Conservation (phyloP, 2,888 invertebrate species). For the Brachyopa scutellaris region DNA sequence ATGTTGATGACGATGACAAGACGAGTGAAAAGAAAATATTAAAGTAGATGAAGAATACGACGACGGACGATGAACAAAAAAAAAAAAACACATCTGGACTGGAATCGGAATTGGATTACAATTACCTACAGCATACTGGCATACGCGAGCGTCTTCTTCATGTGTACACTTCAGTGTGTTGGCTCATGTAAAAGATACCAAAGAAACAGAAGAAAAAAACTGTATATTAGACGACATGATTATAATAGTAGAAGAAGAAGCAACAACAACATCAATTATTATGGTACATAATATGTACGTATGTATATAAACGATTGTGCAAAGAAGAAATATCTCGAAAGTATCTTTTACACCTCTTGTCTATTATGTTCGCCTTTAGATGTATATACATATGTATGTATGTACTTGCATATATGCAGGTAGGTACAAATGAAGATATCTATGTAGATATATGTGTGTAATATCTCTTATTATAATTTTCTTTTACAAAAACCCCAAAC, state of each 20-base stretch:
- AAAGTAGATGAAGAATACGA: constrained; percentile 10
- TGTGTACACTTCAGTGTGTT: constrained; percentile 39
- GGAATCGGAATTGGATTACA: constrained; percentile 64
- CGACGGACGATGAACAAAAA: constrained; percentile 23
- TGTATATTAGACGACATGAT: constrained; percentile 68
- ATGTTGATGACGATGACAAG: constrained; percentile 7
- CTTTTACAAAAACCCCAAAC: constrained; percentile 51
- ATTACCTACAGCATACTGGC: constrained; percentile 44
- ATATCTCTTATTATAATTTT: constrained; percentile 60
- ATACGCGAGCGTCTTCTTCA: constrained; percentile 48
- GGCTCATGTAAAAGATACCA: constrained; percentile 30
- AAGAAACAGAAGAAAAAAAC: constrained; percentile 21
- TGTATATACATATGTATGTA: no score
- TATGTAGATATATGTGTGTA: not conserved
- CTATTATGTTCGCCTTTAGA: constrained; percentile 30
- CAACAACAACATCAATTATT: constrained; percentile 60
- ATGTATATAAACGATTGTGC: constrained; percentile 71
- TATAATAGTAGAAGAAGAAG: constrained; percentile 53
- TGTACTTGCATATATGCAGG: no score
- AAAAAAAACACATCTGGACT: constrained; percentile 47
- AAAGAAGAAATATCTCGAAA: constrained; percentile 70
- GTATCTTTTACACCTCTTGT: constrained; percentile 67
- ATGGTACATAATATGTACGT: no score
- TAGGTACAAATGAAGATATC: no score
- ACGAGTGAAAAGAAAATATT: constrained; percentile 5